Evolutionary conservation across 2,888 invertebrate genomes (phyloP).

Genomic region (Thereva nobilitata): DNA sequence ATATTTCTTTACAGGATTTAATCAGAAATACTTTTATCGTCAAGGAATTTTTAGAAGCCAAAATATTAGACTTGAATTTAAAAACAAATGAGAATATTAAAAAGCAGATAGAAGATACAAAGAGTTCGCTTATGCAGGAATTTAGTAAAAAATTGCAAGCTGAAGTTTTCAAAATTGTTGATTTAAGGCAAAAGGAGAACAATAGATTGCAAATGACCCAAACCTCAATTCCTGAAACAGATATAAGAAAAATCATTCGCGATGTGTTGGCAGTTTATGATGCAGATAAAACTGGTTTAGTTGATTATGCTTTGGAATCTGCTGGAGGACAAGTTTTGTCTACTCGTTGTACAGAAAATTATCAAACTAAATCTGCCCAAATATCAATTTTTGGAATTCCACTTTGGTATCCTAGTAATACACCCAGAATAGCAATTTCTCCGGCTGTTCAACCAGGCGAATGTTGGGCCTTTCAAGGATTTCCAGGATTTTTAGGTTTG

Average conservation of each 20-base stretch:
- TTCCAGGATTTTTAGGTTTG: slow-evolving; percentile 73
- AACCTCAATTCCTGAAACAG: slow-evolving; percentile 58
- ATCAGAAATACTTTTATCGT: slow-evolving; percentile 66
- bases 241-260: slow-evolving; percentile 66
- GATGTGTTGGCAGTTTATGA: slow-evolving; percentile 77
- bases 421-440: slow-evolving; percentile 86
- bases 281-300: slow-evolving; percentile 90
- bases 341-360: slow-evolving; percentile 83
- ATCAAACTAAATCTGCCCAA: slow-evolving; percentile 76
- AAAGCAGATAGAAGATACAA: slow-evolving; percentile 57
- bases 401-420: slow-evolving; percentile 81
- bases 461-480: slow-evolving; percentile 97
- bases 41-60: slow-evolving; percentile 65
- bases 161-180: slow-evolving; percentile 60
- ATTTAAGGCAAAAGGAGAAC: slow-evolving; percentile 55
- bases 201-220: slow-evolving; percentile 25
- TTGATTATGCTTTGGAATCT: slow-evolving; percentile 94
- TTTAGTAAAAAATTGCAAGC: slow-evolving; percentile 61
- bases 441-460: slow-evolving; percentile 86
- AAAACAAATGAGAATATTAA: slow-evolving; percentile 57
- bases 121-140: slow-evolving; percentile 57
- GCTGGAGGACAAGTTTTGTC: slow-evolving; percentile 69
- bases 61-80: slow-evolving; percentile 61
- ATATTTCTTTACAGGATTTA: slow-evolving; percentile 62
- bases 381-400: slow-evolving; percentile 87